Evolutionary conservation across 1,140 invertebrate genomes (phyloP).

Genomic region (Bathynomus jamesi): DNA sequence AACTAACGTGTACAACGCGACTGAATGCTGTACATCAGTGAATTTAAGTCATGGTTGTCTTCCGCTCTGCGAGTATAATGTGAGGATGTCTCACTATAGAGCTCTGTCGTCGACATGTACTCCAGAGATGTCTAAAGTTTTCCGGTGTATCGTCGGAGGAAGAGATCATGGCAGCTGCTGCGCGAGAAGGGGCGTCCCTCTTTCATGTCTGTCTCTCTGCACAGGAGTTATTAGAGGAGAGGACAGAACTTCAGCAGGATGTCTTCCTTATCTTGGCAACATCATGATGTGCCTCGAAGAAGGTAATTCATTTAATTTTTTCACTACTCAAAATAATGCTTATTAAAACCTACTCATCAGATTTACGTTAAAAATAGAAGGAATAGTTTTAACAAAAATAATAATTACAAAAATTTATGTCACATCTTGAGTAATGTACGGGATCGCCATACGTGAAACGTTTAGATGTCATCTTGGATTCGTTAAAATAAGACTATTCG

Average conservation of each 20-base stretch:
- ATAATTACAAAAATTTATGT: no score
- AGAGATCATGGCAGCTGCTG: constrained; percentile 68
- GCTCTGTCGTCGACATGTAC: constrained; percentile 55
- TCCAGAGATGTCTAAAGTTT: constrained; percentile 58
- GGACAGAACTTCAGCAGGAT: constrained; percentile 49
- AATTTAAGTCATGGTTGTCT: constrained; percentile 62
- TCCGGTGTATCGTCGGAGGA: constrained; percentile 61
- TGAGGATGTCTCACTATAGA: constrained; percentile 59
- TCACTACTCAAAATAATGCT: no score
- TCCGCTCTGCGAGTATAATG: constrained; percentile 71
- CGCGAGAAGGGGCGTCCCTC: constrained; percentile 60
- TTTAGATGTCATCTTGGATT: no score
- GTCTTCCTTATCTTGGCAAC: constrained; percentile 69
- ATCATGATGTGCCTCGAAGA: constrained; percentile 77
- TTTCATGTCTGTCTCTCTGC: constrained; percentile 61
- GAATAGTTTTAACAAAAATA: no score
- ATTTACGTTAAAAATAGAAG: no score
- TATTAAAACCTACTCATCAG: no score
- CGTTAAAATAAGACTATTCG: no score
- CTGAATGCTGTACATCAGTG: constrained; percentile 62
- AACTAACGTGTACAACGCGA: constrained; percentile 57
- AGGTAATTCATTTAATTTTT: no score
- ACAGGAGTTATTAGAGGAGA: constrained; percentile 52
- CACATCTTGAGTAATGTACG: no score
- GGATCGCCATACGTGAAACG: no score